Conservation (phyloP, 2,113 vertebrate species). For the Scomber scombrus region DNA sequence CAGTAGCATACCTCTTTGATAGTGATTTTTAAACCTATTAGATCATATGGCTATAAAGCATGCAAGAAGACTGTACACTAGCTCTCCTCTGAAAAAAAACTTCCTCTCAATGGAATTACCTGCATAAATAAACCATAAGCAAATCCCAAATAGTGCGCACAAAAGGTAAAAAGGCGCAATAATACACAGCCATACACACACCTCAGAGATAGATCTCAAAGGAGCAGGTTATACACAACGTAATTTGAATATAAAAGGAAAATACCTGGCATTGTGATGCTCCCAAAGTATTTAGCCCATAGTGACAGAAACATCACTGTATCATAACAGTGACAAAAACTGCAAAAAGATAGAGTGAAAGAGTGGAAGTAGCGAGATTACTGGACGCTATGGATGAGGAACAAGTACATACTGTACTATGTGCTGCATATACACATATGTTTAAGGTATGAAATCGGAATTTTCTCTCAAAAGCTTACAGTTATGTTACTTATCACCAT, state of each 20-base stretch:
- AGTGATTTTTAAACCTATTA: constrained; percentile 73
- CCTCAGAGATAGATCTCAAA: constrained; percentile 67
- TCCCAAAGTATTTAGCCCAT: constrained; percentile 57
- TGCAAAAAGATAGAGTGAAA: neutral
- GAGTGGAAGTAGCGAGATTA: neutral
- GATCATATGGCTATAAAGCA: constrained; percentile 69
- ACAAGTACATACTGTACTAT: neutral
- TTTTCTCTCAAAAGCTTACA: too few species aligned
- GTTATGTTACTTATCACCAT: too few species aligned
- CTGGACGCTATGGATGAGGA: constrained; percentile 3
- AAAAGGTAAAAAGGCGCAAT: constrained; percentile 54
- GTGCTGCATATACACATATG: neutral
- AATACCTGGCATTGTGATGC: constrained; percentile 61
- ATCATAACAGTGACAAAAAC: neutral
- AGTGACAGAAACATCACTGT: constrained; percentile 40
- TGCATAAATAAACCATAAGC: constrained; percentile 78
- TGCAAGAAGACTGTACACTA: constrained; percentile 64
- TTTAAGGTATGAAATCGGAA: too few species aligned
- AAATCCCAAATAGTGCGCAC: constrained; percentile 75
- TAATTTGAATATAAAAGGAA: constrained; percentile 79
- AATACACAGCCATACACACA: constrained; percentile 26
- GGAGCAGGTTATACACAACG: constrained; percentile 61
- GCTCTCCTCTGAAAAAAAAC: constrained; percentile 64
- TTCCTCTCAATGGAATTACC: constrained; percentile 69
- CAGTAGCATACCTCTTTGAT: constrained; percentile 78